Base-by-base conservation (phyloP, 2,888 invertebrate species). In the Spodoptera picta region DNA sequence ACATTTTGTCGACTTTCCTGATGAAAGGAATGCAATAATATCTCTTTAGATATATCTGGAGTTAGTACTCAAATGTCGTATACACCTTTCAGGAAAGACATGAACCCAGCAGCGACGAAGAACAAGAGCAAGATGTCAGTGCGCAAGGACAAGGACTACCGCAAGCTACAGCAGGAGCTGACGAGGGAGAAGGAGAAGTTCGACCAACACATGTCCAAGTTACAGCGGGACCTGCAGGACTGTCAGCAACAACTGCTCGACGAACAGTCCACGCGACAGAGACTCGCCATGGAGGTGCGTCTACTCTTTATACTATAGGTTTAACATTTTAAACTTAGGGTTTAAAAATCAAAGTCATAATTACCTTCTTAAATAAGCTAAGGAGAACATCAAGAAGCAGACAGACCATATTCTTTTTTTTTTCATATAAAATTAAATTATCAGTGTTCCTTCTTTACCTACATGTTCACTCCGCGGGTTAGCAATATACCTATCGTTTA, bases 131-230 rank as follows among this genome's bases (percentile, higher is more conserved):
- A 97, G 93, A 96, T 96, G 86, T 96, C 96, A 1, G 97, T 97
- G 44, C 97, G 98, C 86, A 99, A 98, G 86, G 99, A 99, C 88
- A 98, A 99, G 90, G 99, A 99, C 91, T 97, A 98, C 92, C 96
- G 99, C 80, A 98, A 98, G 87, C 93, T 99, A 81, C 99, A 99
- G 88, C 99, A 99, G 87, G 99, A 99, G 88, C 94, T 99, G 62
- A 98, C 98, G 19, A 96, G 97, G 85, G 99, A 99, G 93, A 97
- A 98, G 83, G 98, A 99, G 87, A 99, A 99, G 92, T 99, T 97
- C 89, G 98, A 97, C 87, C 98, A 98, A 90, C 96, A 97, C 95
- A 96, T 97, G 65, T 95, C 96, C 75, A 98, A 98, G 90, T 96
- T 97, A 92, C 97, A 97, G 90, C 97, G 97, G 70, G 98, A 98